These are phyloP conservation scores for Oreotrochilus melanogaster DNA, from an alignment of 2,113 vertebrate genomes.

Conservation along the genomic window DNA sequence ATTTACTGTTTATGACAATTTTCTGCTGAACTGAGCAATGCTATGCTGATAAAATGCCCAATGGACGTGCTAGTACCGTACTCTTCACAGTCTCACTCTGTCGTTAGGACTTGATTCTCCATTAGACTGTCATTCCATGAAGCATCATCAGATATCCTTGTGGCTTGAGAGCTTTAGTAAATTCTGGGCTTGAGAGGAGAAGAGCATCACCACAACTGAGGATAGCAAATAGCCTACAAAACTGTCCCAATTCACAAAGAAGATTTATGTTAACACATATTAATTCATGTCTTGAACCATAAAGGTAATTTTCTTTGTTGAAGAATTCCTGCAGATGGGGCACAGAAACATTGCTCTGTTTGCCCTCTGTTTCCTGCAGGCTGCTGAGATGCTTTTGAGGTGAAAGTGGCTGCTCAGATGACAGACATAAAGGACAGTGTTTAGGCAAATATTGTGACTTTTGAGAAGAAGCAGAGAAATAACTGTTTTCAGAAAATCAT, in stretches of 20 bases:
- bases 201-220: not conserved
- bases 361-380: not conserved
- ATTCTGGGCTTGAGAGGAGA: not conserved
- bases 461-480: not conserved
- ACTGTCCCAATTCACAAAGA: not conserved
- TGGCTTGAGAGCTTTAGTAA: not conserved
- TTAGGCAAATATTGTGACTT: not conserved
- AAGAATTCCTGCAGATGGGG: not conserved
- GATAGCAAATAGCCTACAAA: not conserved
- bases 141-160: not conserved
- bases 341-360: not conserved
- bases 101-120: not conserved
- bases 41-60: not conserved
- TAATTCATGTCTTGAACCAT: not conserved
- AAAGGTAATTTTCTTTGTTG: not conserved
- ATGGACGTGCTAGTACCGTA: not conserved
- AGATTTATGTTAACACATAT: not conserved
- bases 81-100: fast-evolving
- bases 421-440: not conserved
- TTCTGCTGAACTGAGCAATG: not conserved
- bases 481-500: not conserved
- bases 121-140: not conserved
- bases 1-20: not conserved
- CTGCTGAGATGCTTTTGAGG: not conserved
- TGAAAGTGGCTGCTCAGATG: not conserved